Base-by-base conservation (phyloP, 1,140 invertebrate genomes). In the Leucophenga varia region DNA sequence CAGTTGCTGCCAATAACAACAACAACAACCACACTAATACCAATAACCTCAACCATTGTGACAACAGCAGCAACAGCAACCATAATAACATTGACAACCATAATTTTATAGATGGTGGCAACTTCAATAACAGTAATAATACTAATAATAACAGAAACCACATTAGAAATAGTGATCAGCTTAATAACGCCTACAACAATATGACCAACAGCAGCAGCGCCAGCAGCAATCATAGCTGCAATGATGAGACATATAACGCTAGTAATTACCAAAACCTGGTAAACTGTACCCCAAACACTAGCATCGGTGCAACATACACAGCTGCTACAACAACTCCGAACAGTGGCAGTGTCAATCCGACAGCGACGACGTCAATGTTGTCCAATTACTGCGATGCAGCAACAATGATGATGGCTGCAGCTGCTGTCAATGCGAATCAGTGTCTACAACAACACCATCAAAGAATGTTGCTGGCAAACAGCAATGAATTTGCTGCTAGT, bases 361-460 rank as follows among this genome's bases (percentile, higher is more conserved):
- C 58, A 43, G 21, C 39, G 63, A 64, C 65, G 49, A 72, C 68
- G 40, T 63, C 68, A 47, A 72, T 72, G 68, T 53, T 72, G 59
- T 72, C 68, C 55, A 72, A 72, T 63, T 72, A 72, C 54, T 72
- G 68, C 59, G 69, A 72, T 61, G 69, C 69, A 40, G 69, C 69
- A 7, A 72, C 69, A 41, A 72, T 72, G 69, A 72, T 72, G 69
- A 72, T 72, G 69, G 69, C 69, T 37, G 69, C 69, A 25, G 69
- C 69, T 19, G 69, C 69, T 48, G 69, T 72, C 54, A 72, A 72
- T 72, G 69, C 69, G 55, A 72, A 72, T 70, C 69, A 72, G 40
- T 72, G 69, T 58, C 55, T 72, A 54, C 69, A 72, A 52, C 69
- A 72, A 54, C 67, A 71, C 42, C 67, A 71, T 48, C 68, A 71